Percentiles rank a stretch among this genome's conserved stretches.
Evolutionary conservation across 2,113 vertebrate species (phyloP).

Genomic region (Callipepla squamata): DNA sequence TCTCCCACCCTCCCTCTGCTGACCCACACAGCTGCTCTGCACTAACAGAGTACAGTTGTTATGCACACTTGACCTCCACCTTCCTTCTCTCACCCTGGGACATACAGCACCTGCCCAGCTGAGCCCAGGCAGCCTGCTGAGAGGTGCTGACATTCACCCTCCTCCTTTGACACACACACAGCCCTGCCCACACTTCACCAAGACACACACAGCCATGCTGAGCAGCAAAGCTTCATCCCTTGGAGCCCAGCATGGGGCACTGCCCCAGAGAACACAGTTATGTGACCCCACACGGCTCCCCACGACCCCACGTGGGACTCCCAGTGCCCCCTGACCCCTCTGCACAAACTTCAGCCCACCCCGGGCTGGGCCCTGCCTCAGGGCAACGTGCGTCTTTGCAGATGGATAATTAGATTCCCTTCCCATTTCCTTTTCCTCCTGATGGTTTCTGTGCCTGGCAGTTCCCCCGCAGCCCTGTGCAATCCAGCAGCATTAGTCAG

Average conservation of each 20-base stretch:
- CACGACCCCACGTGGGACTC: neutral
- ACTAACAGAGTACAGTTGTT: neutral
- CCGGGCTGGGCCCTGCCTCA: neutral
- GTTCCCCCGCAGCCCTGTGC: neutral
- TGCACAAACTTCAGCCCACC: neutral
- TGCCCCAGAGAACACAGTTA: accelerated
- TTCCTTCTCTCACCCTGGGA: neutral
- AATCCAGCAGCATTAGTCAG: slow-evolving; percentile 44
- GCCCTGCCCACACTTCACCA: neutral
- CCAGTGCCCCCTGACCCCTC: neutral
- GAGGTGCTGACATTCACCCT: neutral
- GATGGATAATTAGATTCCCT: slow-evolving; percentile 51
- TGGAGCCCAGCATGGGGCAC: accelerated
- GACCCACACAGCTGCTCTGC: accelerated
- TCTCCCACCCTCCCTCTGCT: neutral
- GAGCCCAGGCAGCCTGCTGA: neutral
- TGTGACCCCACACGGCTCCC: accelerated
- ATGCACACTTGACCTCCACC: neutral
- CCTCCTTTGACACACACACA: neutral
- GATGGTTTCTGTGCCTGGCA: slow-evolving; percentile 30
- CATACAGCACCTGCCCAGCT: neutral
- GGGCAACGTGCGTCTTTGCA: neutral
- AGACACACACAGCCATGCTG: accelerated
- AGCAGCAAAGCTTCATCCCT: neutral
- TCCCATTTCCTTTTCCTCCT: slow-evolving; percentile 39